Conservation (phyloP, 2,888 invertebrate genomes). For the Cephus sareptanus region DNA sequence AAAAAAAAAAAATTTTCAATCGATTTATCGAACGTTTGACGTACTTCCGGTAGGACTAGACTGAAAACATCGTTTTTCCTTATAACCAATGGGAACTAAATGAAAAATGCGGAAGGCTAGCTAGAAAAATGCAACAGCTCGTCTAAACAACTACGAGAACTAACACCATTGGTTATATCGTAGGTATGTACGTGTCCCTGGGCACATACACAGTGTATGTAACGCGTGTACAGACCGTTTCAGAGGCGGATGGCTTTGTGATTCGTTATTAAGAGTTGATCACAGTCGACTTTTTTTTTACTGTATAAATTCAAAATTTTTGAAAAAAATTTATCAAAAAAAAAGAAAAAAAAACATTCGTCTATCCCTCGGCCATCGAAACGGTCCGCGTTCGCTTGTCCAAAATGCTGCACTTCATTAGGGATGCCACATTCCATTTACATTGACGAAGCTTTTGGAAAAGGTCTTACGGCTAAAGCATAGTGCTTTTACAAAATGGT, state of each 20-base stretch:
- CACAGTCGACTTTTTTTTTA: not conserved
- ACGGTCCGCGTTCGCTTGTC: constrained; percentile 22
- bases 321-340: not conserved
- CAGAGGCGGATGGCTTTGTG: not conserved
- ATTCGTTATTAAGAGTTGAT: not conserved
- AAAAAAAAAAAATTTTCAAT: not conserved
- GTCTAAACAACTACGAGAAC: constrained; percentile 63
- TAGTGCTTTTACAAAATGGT: constrained; percentile 55
- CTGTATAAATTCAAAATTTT: not conserved
- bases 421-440: constrained; percentile 66
- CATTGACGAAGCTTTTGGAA: constrained; percentile 65
- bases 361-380: not conserved
- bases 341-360: too few relatives aligned
- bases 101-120: constrained; percentile 62
- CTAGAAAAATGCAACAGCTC: constrained; percentile 63
- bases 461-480: constrained; percentile 46
- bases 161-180: constrained; percentile 60
- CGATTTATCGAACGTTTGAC: not conserved
- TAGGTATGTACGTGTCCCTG: constrained; percentile 46
- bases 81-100: constrained; percentile 59
- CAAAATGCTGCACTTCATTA: constrained; percentile 63
- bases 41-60: constrained; percentile 21
- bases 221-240: constrained; percentile 3
- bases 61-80: constrained; percentile 21
- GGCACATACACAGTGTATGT: constrained; percentile 40